Conservation (phyloP, 2,797 vertebrate species). For the Mionectes olivaceus region DNA sequence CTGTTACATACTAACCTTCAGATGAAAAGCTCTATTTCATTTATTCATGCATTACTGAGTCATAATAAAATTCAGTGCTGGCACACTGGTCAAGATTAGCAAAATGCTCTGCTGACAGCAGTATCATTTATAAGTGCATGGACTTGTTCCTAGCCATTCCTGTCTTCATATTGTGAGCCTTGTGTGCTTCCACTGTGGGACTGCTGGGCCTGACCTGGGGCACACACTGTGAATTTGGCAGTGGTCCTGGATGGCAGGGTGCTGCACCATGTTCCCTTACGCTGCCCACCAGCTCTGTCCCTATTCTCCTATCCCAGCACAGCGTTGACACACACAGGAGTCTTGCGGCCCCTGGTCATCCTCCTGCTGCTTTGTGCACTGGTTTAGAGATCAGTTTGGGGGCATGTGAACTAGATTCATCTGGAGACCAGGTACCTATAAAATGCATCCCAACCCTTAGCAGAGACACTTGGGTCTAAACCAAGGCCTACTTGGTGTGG, state of each 20-base stretch:
- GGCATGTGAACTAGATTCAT: accelerated
- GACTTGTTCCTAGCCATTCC: not conserved
- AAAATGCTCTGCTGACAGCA: not conserved
- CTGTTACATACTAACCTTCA: not conserved
- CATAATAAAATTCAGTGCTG: conserved; percentile 18
- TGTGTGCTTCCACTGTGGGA: not conserved
- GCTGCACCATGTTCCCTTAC: accelerated
- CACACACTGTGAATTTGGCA: accelerated
- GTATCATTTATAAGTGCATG: not conserved
- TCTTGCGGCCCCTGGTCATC: not conserved
- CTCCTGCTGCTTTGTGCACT: not conserved
- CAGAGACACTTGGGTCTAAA: not conserved
- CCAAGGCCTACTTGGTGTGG: not conserved
- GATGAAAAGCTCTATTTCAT: conserved; percentile 25
- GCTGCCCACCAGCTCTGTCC: not conserved
- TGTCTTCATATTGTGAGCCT: not conserved
- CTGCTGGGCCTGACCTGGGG: not conserved
- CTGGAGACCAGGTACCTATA: accelerated
- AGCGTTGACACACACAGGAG: not conserved
- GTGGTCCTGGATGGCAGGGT: not conserved
- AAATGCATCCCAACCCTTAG: not conserved
- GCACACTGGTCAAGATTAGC: conserved; percentile 15
- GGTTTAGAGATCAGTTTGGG: not conserved
- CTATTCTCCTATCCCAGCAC: not conserved
- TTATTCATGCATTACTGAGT: conserved; percentile 24